These are phyloP conservation scores for Stegostoma tigrinum DNA, from an alignment of 2,113 vertebrate species.

Conservation along the genomic window DNA sequence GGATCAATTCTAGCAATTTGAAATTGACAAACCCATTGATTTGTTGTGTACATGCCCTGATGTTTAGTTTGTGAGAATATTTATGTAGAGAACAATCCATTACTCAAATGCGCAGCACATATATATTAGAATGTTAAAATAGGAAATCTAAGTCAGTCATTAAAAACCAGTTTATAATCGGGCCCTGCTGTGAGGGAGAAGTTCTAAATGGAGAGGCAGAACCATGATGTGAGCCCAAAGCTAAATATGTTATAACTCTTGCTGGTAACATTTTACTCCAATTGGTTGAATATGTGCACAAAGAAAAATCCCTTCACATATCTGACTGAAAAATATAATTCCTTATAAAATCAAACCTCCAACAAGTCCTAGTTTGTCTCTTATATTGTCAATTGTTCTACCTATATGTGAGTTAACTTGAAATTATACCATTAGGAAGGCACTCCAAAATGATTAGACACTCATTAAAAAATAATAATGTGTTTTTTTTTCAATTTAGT, in stretches of 20 bases:
- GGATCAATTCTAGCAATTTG: constrained; percentile 18
- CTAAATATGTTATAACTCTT: background rate
- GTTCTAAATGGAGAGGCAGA: background rate
- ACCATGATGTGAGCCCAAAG: background rate
- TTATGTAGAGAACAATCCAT: constrained; percentile 7
- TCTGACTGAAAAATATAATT: background rate
- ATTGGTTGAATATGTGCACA: background rate
- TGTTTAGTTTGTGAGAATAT: background rate
- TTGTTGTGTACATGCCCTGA: background rate
- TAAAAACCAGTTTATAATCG: background rate
- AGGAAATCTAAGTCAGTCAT: background rate
- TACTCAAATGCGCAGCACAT: constrained; percentile 11
- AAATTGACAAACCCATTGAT: constrained; percentile 16
- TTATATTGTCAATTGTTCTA: background rate
- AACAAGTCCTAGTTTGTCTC: background rate
- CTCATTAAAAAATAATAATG: too few relatives aligned
- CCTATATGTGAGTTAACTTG: background rate
- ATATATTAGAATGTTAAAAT: background rate
- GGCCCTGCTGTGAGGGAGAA: background rate
- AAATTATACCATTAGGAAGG: background rate
- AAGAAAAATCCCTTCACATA: background rate
- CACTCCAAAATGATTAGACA: background rate
- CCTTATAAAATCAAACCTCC: background rate
- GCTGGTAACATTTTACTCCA: background rate
- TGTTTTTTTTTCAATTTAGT: background rate